Evolutionary conservation across 1,140 invertebrate genomes (phyloP).

Genomic region (Alviniconcha marisindica): DNA sequence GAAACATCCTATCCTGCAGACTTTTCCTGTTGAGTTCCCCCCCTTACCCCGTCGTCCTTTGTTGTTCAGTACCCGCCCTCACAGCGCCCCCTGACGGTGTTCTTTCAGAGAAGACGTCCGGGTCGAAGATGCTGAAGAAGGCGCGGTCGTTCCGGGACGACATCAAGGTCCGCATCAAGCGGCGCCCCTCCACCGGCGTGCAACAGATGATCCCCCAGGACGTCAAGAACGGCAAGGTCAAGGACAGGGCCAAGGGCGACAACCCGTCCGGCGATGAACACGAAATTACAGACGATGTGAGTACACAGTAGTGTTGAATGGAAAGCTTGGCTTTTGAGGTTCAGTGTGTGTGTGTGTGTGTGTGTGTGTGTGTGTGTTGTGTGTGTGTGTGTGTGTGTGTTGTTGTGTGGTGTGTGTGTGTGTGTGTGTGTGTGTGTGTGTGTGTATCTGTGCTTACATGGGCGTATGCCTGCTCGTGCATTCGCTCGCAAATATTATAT

Average conservation of each 20-base stretch:
- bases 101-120: conserved; percentile 59
- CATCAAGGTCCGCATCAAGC: conserved; percentile 57
- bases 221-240: not conserved
- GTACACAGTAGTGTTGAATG: not conserved
- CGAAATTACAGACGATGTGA: conserved; percentile 40
- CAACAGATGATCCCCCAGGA: conserved; percentile 55
- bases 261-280: conserved; percentile 25
- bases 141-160: conserved; percentile 65
- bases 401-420: conserved; percentile 10
- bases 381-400: conserved; percentile 4
- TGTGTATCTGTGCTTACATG: conserved; percentile 1
- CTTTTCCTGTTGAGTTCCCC: not conserved
- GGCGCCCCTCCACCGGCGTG: conserved; percentile 58
- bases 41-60: not conserved
- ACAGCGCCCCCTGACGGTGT: conserved; percentile 25
- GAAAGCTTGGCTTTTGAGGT: too few relatives aligned
- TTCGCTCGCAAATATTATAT: not conserved
- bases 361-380: conserved; percentile 7
- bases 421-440: conserved; percentile 24
- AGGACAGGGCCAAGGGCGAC: conserved; percentile 39
- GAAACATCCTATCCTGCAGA: not conserved
- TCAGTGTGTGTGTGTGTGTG: not conserved
- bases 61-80: not conserved
- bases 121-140: conserved; percentile 68
- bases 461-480: not conserved